Base-by-base conservation (phyloP, 1,140 invertebrate species). In the Drosophila lacteicornis region DNA sequence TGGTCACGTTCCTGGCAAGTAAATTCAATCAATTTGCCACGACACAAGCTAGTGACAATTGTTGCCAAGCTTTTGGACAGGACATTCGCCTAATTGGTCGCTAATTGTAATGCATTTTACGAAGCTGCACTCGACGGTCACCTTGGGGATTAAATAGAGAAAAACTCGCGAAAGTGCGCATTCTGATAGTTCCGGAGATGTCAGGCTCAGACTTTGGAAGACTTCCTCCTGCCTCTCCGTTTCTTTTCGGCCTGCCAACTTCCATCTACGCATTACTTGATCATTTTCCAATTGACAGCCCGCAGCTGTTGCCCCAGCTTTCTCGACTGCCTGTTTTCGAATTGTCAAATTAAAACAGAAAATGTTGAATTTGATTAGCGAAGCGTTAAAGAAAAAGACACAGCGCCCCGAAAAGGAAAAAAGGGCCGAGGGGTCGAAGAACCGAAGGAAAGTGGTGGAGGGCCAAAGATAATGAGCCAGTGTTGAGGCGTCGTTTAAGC, bases 301-400 rank as follows among this genome's bases (percentile, higher is more conserved):
- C 80, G 43, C 84, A 87, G 84, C 84, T 87, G 84, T 84, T 88
- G 80, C 50, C 60, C 47, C 43, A 49, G 33, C 45, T 30, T 75
- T 33, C 55, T 40, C 13, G 57, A 15, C 65, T 60, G 75, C 63
- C 79, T 87, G 76, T 80, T 87, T 87, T 83, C 84, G 80, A 83
- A 87, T 88, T 87, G 84, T 88, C 84, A 84, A 88, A 90, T 90
- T 88, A 90, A 90, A 90, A 88, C 78, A 82, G 85, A 90, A 81
- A 90, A 88, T 88, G 84, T 84, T 90, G 85, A 88, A 88, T 88
- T 90, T 88, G 84, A 90, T 88, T 90, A 88, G 80, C 84, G 85
- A 71, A 88, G 84, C 84, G 84, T 84, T 81, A 88, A 84, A 79
- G 81, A 81, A 90, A 70, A 88, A 90, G 80, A 83, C 82, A 71